Evolutionary conservation across 1,140 invertebrate genomes (phyloP).

Genomic region (Ladona fulva): DNA sequence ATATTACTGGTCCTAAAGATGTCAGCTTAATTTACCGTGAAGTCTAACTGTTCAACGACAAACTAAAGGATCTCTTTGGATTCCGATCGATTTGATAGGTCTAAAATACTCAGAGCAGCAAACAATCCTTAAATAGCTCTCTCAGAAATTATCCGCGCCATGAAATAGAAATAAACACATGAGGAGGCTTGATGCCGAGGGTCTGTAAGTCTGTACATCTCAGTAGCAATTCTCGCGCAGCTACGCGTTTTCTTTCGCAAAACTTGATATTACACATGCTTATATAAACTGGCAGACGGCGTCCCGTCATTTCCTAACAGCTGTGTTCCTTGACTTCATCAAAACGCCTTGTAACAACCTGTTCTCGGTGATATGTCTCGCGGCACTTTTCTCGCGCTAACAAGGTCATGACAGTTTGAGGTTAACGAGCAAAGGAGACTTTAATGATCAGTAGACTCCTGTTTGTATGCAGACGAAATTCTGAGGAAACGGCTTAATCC

Average conservation of each 20-base stretch:
- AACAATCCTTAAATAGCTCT: too few species aligned
- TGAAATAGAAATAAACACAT: too few species aligned
- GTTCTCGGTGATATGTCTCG: not conserved
- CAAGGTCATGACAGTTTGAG: not conserved
- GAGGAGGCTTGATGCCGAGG: not conserved
- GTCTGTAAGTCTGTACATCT: not conserved
- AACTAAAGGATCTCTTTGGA: too few species aligned
- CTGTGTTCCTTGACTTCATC: conserved; percentile 4
- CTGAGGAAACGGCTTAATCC: not conserved
- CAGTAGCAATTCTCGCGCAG: not conserved
- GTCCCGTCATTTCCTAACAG: not conserved
- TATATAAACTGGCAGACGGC: not conserved
- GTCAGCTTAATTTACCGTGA: too few species aligned
- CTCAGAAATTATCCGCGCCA: too few species aligned
- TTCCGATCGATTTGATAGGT: too few species aligned
- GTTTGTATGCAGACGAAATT: not conserved
- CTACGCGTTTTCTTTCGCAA: not conserved
- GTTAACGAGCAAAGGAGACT: conserved; percentile 1
- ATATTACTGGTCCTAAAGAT: too few species aligned
- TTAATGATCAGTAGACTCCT: not conserved
- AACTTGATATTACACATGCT: not conserved
- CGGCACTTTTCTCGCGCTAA: not conserved
- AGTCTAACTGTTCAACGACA: too few species aligned
- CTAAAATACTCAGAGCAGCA: too few species aligned
- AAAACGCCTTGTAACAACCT: conserved; percentile 1